These are phyloP conservation scores for Pangasianodon gigas DNA, from an alignment of 2,113 vertebrate species.

Conservation along the genomic window DNA sequence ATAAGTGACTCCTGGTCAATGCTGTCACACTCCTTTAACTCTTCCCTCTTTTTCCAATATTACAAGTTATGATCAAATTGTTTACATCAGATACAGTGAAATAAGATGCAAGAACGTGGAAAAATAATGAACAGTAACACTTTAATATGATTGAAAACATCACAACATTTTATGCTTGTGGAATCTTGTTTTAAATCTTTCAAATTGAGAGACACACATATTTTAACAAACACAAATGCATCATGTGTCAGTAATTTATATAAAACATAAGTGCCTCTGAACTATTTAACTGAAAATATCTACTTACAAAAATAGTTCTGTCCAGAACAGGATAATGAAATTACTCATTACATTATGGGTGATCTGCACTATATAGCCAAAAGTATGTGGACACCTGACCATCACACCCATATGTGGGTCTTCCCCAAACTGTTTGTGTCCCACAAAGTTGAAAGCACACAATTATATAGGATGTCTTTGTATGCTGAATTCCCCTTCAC, in stretches of 20 bases:
- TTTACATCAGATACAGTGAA: not conserved
- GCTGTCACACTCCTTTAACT: not conserved
- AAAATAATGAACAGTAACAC: not conserved
- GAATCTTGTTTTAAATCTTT: not conserved
- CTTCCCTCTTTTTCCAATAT: not conserved
- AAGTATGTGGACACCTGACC: not conserved
- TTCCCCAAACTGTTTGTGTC: not conserved
- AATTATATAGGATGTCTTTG: not conserved
- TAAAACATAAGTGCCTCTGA: not conserved
- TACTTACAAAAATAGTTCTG: not conserved
- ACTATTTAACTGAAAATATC: not conserved
- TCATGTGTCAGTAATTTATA: not conserved
- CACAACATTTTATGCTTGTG: not conserved
- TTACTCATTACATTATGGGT: not conserved
- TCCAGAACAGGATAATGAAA: not conserved
- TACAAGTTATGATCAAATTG: not conserved
- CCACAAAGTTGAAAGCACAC: not conserved
- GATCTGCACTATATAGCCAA: not conserved
- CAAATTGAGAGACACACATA: not conserved
- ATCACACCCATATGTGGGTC: not conserved
- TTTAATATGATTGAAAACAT: not conserved
- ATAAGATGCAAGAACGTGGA: not conserved
- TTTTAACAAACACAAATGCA: not conserved
- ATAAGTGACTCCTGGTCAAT: not conserved
- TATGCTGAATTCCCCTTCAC: not conserved